Evolutionary conservation across 2,113 vertebrate species (phyloP), one percentile per base, ranked within the genome.

Genomic region (Bagarius yarrelli): DNA sequence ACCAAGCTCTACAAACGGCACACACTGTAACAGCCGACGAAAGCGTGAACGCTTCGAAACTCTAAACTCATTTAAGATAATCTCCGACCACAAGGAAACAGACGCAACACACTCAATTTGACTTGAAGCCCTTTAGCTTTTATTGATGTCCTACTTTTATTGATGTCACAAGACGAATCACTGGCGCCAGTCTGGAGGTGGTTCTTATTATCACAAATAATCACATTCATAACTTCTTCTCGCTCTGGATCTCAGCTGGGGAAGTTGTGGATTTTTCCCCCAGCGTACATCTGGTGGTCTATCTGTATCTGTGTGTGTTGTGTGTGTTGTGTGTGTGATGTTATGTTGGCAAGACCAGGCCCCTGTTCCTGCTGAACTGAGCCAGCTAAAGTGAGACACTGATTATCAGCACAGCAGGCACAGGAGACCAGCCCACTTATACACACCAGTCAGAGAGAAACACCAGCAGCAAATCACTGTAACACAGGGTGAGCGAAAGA

Each of bases 341-440:
- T 84, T 82, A 81, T 67, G 79, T 71, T 52, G 70, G 78, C 32
- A 80, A 88, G 89, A 87, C 88, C 89, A 88, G 91, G 87, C 94
- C 83, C 87, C 91, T 93, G 93, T 93, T 93, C 92, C 93, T 94
- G 93, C 94, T 92, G 90, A 94, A 90, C 94, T 94, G 94, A 95
- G 94, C 94, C 91, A 95, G 95, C 92, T 89, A 80, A 90, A 86
- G 82, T 89, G 87, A 94, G 87, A 93, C 91, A 96, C 95, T 95
- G 95, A 93, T 94, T 94, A 95, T 97, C 96, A 97, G 96, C 93
- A 94, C 95, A 96, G 96, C 95, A 96, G 96, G 95, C 94, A 95
- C 95, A 84, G 95, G 95, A 95, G 95, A 93, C 95, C 18, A 88
- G 92, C 90, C 94, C 91, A 89, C 90, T 30, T 82, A 76, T 73